Percentiles rank a stretch among this genome's conserved stretches.
Conservation (phyloP, 2,113 vertebrate species). For the Nothocercus nigrocapillus region DNA sequence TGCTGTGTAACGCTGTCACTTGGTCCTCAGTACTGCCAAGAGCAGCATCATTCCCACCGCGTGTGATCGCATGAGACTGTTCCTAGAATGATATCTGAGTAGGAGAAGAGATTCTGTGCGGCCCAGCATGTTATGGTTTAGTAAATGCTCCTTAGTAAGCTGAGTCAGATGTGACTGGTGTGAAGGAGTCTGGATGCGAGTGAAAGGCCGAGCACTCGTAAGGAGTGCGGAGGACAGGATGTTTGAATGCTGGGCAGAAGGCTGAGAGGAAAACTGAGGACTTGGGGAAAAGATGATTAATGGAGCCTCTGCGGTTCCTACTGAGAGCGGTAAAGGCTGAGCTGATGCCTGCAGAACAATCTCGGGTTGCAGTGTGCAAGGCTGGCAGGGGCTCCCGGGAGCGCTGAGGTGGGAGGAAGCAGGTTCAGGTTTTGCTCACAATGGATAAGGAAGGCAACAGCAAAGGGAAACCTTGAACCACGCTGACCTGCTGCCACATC, state of each 20-base stretch:
- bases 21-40: not conserved
- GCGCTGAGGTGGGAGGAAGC: rapidly evolving
- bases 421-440: not conserved
- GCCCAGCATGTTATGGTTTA: rapidly evolving
- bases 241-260: not conserved
- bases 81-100: not conserved
- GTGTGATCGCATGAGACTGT: not conserved
- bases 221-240: not conserved
- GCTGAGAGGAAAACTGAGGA: not conserved
- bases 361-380: not conserved
- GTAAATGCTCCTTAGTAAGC: not conserved
- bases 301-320: not conserved
- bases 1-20: rapidly evolving
- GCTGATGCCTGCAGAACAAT: not conserved
- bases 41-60: not conserved
- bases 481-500: not conserved
- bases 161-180: not conserved
- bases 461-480: not conserved
- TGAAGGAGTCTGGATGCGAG: not conserved
- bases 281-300: conserved; percentile 20
- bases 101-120: not conserved
- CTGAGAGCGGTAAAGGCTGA: not conserved
- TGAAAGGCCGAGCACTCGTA: not conserved
- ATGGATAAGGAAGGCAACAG: not conserved
- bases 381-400: not conserved